Conservation (phyloP, 2,888 invertebrate genomes). For the Tetragonisca angustula region DNA sequence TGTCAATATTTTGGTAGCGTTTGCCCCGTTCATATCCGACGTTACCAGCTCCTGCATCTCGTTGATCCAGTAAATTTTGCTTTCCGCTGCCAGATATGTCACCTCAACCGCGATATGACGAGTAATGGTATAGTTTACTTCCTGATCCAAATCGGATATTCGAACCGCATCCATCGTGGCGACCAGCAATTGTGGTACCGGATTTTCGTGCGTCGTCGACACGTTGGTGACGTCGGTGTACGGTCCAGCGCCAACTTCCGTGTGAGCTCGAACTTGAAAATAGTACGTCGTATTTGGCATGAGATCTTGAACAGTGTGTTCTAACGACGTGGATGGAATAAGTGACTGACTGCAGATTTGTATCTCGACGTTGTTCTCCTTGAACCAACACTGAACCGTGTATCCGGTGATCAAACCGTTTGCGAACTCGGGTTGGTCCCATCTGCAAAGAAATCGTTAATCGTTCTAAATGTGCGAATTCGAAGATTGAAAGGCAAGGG, state of each 20-base stretch:
- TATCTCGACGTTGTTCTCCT: conserved; percentile 82
- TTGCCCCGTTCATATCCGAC: conserved; percentile 86
- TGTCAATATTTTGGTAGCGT: conserved; percentile 85
- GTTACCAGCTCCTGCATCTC: conserved; percentile 89
- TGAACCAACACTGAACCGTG: conserved; percentile 89
- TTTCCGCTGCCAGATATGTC: conserved; percentile 88
- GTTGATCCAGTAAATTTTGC: conserved; percentile 93
- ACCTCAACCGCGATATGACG: conserved; percentile 90
- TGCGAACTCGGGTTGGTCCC: conserved; percentile 90
- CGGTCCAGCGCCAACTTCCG: conserved; percentile 91
- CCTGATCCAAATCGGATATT: conserved; percentile 91
- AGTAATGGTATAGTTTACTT: conserved; percentile 87
- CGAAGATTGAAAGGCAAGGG: not conserved
- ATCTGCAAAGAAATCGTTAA: conserved; percentile 88
- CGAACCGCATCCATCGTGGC: conserved; percentile 90
- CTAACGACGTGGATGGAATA: conserved; percentile 85
- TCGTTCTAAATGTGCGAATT: not conserved
- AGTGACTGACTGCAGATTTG: conserved; percentile 86
- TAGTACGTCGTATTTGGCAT: conserved; percentile 88
- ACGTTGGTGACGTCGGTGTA: conserved; percentile 88
- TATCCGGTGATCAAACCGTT: conserved; percentile 92
- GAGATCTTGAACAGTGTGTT: conserved; percentile 86
- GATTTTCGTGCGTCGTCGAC: conserved; percentile 89
- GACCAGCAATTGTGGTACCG: conserved; percentile 91
- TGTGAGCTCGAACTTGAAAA: conserved; percentile 91